These are phyloP conservation scores for Herminia tarsipennalis DNA, from an alignment of 2,888 invertebrate genomes.

Conservation along the genomic window DNA sequence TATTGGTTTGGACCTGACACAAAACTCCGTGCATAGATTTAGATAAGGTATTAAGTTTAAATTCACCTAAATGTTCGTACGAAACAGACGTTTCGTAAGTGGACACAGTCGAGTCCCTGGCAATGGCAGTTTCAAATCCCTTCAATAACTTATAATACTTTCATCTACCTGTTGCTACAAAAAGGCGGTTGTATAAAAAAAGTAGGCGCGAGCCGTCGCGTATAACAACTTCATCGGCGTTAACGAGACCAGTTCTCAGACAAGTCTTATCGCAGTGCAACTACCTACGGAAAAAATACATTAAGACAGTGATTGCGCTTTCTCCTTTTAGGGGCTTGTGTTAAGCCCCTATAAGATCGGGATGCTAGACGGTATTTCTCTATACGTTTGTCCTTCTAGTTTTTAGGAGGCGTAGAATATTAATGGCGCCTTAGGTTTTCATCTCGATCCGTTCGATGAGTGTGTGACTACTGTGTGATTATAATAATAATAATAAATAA, in stretches of 20 bases:
- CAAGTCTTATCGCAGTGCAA: constrained; percentile 22
- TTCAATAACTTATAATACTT: constrained; percentile 12
- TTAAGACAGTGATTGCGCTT: constrained; percentile 26
- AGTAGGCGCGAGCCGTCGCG: constrained; percentile 67
- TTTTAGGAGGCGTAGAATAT: too few relatives aligned
- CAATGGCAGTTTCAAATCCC: constrained; percentile 4
- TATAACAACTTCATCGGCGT: constrained; percentile 82
- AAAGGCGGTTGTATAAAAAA: constrained; percentile 54
- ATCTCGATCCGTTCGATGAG: too few relatives aligned
- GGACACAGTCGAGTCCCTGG: not conserved
- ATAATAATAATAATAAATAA: too few relatives aligned
- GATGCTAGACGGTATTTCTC: too few relatives aligned
- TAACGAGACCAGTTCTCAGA: constrained; percentile 68
- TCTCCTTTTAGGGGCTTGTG: constrained; percentile 24
- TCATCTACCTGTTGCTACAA: constrained; percentile 34
- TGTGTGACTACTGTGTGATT: too few relatives aligned
- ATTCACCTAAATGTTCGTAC: not conserved
- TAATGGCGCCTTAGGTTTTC: too few relatives aligned
- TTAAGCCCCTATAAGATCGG: not conserved
- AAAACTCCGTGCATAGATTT: too few relatives aligned
- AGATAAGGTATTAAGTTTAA: too few relatives aligned
- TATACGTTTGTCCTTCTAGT: too few relatives aligned
- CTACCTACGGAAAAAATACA: constrained; percentile 13
- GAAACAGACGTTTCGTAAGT: too few relatives aligned
- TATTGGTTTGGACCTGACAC: too few relatives aligned